These are phyloP conservation scores for Eupithecia abbreviata DNA, from an alignment of 2,888 invertebrate genomes.

Conservation along the genomic window DNA sequence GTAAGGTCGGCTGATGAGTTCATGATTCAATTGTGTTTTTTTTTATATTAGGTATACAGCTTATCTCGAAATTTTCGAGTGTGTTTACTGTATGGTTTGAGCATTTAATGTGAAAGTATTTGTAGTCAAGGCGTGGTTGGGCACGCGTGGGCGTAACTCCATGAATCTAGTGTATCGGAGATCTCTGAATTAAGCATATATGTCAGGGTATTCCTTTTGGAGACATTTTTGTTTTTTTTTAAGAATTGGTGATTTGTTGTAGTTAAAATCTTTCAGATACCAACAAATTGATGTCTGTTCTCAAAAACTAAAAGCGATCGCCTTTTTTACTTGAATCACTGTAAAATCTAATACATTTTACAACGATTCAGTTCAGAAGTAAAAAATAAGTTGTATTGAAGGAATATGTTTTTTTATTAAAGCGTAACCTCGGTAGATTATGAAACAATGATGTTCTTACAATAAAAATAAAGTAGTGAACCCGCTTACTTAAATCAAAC, in stretches of 20 bases:
- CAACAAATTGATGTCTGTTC: neutral
- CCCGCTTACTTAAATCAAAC: too few species aligned
- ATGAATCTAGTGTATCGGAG: conserved; percentile 18
- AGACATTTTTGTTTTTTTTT: neutral
- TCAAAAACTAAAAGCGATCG: neutral
- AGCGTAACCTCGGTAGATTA: too few species aligned
- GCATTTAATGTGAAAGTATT: neutral
- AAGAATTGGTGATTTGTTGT: neutral
- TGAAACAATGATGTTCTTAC: too few species aligned
- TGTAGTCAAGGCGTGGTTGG: conserved; percentile 9
- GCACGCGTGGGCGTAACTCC: conserved; percentile 22
- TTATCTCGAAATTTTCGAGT: neutral
- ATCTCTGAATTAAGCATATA: conserved; percentile 10
- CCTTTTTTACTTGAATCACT: too few species aligned
- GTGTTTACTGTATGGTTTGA: neutral
- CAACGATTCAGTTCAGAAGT: too few species aligned
- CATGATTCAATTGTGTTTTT: too few species aligned
- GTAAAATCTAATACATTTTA: too few species aligned
- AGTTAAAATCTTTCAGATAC: neutral
- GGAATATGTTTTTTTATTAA: too few species aligned
- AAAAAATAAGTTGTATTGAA: too few species aligned
- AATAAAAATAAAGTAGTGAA: too few species aligned
- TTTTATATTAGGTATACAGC: too few species aligned
- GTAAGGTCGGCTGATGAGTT: too few species aligned
- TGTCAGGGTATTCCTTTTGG: neutral